A percentile compares a stretch with the other conserved stretches of the same genome.
These are phyloP conservation scores for Cygnus atratus DNA, from an alignment of 2,113 vertebrate species.

Conservation along the genomic window DNA sequence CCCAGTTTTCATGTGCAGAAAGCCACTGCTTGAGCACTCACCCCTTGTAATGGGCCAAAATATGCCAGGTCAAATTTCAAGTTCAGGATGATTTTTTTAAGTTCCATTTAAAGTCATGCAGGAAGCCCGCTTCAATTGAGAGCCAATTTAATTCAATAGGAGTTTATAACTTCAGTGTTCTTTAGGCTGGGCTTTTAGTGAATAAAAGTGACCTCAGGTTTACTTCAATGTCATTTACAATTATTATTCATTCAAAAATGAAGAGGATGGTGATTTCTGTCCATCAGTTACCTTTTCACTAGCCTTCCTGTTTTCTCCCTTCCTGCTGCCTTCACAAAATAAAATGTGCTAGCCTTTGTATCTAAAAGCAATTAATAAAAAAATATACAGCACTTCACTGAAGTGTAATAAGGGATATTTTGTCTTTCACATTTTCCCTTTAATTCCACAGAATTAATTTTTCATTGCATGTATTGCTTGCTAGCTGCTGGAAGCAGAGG, in stretches of 20 bases:
- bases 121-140: neutral
- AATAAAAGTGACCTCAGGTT: neutral
- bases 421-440: neutral
- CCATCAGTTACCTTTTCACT: neutral
- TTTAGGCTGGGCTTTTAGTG: neutral
- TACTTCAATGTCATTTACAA: neutral
- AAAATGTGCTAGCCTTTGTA: neutral
- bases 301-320: neutral
- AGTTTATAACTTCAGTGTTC: neutral
- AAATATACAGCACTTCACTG: neutral
- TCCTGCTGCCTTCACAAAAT: neutral
- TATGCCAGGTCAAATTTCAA: neutral
- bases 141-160: neutral
- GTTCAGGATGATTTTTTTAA: neutral
- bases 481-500: neutral
- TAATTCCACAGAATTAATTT: neutral
- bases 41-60: neutral
- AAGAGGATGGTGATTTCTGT: neutral
- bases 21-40: neutral
- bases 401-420: neutral
- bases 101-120: neutral
- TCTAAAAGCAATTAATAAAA: neutral
- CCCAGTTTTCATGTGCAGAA: neutral
- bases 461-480: neutral
- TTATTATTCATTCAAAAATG: neutral